Percentiles rank a stretch among this genome's conserved stretches.
Conservation (phyloP, 2,113 vertebrate genomes). For the Gopherus flavomarginatus region DNA sequence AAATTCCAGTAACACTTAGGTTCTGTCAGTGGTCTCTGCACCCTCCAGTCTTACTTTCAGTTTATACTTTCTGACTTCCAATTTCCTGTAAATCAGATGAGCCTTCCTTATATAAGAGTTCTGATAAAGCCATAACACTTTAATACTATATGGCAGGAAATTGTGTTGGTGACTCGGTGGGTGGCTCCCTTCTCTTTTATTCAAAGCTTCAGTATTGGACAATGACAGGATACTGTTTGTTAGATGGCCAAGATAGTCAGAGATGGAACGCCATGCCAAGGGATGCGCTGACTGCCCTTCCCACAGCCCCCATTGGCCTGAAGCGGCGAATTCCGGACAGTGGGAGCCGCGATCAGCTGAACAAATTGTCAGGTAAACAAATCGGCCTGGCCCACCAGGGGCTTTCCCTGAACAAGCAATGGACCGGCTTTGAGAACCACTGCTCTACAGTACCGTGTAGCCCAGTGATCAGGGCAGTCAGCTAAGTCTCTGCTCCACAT, state of each 20-base stretch:
- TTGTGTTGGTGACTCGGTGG: conserved; percentile 17
- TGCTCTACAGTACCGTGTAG: not conserved
- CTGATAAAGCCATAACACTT: conserved; percentile 26
- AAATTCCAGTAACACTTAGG: not conserved
- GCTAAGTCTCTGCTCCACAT: not conserved
- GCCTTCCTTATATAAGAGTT: conserved; percentile 17
- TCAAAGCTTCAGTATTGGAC: not conserved
- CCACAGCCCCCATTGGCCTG: too few relatives aligned
- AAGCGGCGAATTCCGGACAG: too few relatives aligned
- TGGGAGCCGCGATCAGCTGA: too few relatives aligned
- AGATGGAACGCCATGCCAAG: too few relatives aligned
- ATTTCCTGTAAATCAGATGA: not conserved
- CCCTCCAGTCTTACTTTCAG: not conserved
- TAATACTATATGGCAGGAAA: conserved; percentile 1
- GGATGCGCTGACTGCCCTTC: too few relatives aligned
- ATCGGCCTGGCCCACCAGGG: too few relatives aligned
- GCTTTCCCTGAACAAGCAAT: too few relatives aligned
- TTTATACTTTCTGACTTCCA: conserved; percentile 28
- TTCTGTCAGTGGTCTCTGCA: conserved; percentile 25
- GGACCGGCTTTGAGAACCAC: too few relatives aligned
- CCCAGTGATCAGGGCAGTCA: not conserved
- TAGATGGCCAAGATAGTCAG: not conserved
- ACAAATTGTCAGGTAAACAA: too few relatives aligned
- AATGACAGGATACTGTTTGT: conserved; percentile 5
- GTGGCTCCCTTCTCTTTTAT: conserved; percentile 31